Conservation (phyloP, 2,113 vertebrate species). For the Phalacrocorax pelagicus region DNA sequence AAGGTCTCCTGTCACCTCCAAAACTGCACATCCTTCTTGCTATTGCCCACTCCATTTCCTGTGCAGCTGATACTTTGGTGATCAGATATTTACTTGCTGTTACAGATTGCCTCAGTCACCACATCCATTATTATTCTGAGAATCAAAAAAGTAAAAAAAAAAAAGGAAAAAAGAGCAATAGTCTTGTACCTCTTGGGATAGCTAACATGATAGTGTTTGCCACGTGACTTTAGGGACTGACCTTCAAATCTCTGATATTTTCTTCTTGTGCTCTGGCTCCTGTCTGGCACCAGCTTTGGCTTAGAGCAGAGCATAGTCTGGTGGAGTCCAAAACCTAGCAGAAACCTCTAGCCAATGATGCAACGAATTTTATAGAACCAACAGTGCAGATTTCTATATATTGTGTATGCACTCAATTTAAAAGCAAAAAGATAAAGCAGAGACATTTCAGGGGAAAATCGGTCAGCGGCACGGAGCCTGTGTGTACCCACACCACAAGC, state of each 20-base stretch:
- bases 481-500: not conserved
- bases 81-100: not conserved
- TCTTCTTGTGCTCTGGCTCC: not conserved
- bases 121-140: not conserved
- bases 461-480: not conserved
- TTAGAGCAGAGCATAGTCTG: not conserved
- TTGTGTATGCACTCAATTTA: not conserved
- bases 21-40: not conserved
- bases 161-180: rapidly evolving
- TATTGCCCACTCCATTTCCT: not conserved
- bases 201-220: not conserved
- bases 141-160: not conserved
- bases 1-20: not conserved
- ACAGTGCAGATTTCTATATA: not conserved
- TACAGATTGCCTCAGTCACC: not conserved
- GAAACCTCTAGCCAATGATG: not conserved
- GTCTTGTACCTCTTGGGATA: not conserved
- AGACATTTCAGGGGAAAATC: not conserved
- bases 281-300: not conserved
- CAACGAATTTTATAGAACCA: not conserved
- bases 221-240: not conserved
- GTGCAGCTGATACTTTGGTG: not conserved
- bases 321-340: not conserved
- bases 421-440: not conserved
- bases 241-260: not conserved